phyloP scores from a whole-genome alignment of 2,113 vertebrate genomes.

The Meleagris gallopavo region DNA sequence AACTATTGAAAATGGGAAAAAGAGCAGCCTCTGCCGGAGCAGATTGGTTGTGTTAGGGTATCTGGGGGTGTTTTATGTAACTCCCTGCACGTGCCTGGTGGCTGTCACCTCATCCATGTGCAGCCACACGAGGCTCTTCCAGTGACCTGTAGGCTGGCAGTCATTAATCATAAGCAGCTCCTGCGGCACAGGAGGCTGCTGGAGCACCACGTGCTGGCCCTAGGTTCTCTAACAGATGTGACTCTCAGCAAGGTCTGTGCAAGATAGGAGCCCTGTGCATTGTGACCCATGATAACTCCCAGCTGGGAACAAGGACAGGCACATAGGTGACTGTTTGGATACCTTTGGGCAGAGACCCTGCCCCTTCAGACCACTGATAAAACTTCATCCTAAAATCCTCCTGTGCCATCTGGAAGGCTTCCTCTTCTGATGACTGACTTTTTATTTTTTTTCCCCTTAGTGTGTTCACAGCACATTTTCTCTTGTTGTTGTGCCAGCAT shows the following conservation, averaged over 20 bases:
- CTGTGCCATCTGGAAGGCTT: neutral
- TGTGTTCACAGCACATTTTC: neutral
- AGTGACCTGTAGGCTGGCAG: neutral
- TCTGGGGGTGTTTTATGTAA: neutral
- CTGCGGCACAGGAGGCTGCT: neutral
- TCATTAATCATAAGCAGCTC: rapidly evolving
- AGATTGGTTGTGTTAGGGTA: neutral
- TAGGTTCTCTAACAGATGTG: neutral
- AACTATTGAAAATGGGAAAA: rapidly evolving
- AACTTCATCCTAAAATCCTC: neutral
- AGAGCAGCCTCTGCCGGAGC: neutral
- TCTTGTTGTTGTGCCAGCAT: slow-evolving; percentile 9
- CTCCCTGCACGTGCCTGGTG: neutral
- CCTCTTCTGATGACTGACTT: neutral
- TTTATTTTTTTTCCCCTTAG: neutral
- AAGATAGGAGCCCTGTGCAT: neutral
- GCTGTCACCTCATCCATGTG: rapidly evolving
- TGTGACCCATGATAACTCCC: neutral
- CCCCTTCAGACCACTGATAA: neutral
- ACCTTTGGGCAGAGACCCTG: neutral
- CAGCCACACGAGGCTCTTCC: neutral
- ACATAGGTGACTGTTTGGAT: neutral
- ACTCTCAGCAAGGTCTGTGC: neutral
- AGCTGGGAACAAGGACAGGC: neutral
- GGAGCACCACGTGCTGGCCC: rapidly evolving